phyloP scores from a whole-genome alignment of 2,888 invertebrate species.

The Cantharis nigra region DNA sequence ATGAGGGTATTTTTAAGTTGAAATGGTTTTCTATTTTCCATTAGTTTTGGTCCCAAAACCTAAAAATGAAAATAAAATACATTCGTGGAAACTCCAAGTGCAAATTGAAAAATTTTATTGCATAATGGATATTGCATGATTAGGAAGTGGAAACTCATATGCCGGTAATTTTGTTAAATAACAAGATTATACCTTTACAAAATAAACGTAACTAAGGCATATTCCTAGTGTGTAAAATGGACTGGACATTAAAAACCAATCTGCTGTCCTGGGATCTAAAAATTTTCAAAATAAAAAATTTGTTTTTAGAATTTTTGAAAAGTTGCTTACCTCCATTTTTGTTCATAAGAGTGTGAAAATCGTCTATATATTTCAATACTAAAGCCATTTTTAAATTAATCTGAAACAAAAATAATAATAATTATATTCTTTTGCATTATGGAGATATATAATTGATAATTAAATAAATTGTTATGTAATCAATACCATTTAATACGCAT shows the following conservation, averaged over 20 bases:
- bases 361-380: slow-evolving; percentile 78
- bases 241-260: slow-evolving; percentile 92
- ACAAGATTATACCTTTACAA: slow-evolving; percentile 74
- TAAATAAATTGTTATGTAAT: not conserved
- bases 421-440: no score
- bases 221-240: slow-evolving; percentile 90
- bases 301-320: not conserved
- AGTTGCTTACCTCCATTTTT: slow-evolving; percentile 79
- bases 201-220: slow-evolving; percentile 85
- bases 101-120: not conserved
- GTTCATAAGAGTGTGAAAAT: slow-evolving; percentile 79
- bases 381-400: slow-evolving; percentile 71
- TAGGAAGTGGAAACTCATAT: not conserved
- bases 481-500: not conserved
- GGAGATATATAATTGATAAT: no score
- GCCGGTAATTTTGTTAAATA: not conserved
- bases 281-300: slow-evolving; percentile 43
- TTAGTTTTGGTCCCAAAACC: slow-evolving; percentile 84
- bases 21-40: slow-evolving; percentile 91
- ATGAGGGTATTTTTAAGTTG: slow-evolving; percentile 68
- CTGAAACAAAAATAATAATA: slow-evolving; percentile 55
- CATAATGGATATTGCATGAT: not conserved
- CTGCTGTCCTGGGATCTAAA: slow-evolving; percentile 85
- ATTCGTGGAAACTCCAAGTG: not conserved
- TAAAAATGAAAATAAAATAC: slow-evolving; percentile 51